Base-by-base conservation (phyloP, 2,888 invertebrate species). In the Dynastes grantii region DNA sequence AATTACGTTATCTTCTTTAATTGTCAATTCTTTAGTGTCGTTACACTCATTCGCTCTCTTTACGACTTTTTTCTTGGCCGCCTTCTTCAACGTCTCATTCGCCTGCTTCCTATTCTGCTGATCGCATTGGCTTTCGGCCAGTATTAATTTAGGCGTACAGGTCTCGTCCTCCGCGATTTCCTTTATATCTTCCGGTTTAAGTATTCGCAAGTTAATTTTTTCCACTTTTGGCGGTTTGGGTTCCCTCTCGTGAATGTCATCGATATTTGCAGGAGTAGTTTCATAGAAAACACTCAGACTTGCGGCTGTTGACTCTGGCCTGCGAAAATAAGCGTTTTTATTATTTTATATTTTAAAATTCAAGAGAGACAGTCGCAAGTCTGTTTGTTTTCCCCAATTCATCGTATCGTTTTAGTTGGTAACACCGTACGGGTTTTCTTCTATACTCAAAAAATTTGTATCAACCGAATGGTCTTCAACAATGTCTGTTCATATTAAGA, bases 221-320 rank as follows among this genome's bases (percentile, higher is more conserved):
- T 78, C 76, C 80, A 79, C 68, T 45, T 79, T 77, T 80, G 55
- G 16, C 55, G 22, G n/a, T 9, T 58, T 58, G 2, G n/a, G 8
- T 22, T 58, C 55, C 8, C 45, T 45, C 55, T 58, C 55, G n/a
- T 68, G 73, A 49, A 49, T 55, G 61, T 76, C 63, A n/a, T 32
- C 67, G 32, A 22, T 55, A 55, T 40, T 45, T 29, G 73, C 45
- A 37, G 73, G 40, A 16, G 78, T 63, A 51, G 80, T 80, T 82
- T 84, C 85, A 82, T 85, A 84, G 83, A 85, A 85, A 85, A 84
- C 85, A 84, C 79, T 83, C 84, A 85, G 84, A 85, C 84, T 84
- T 83, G 83, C 83, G 79, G 81, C 81, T 80, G 82, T 80, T 76
- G 81, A 80, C 80, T 81, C 83, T 80, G 79, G 80, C 83, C 84